Percentiles rank a stretch among this genome's conserved stretches.
Evolutionary conservation across 30 jellyfish, hydroid and myxozoan species (phyloP).

Genomic region (Turritopsis rubra): DNA sequence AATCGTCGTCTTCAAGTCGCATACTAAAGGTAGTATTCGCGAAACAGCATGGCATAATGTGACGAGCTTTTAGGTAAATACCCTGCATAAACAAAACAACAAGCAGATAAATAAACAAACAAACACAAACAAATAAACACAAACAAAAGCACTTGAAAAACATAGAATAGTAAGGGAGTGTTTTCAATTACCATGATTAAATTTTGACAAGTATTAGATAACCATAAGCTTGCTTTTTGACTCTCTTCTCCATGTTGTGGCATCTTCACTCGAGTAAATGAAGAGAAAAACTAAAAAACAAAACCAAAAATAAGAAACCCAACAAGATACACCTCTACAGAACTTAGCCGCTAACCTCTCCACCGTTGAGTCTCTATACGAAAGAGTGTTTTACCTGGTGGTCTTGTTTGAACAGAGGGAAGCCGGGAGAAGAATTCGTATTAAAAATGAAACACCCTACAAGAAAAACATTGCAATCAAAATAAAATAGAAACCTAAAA

Average conservation of each 20-base stretch:
- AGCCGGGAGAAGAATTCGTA: slow-evolving; percentile 68
- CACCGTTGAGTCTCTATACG: not conserved
- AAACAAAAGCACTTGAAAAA: not conserved
- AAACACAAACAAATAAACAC: not conserved
- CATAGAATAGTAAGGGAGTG: not conserved
- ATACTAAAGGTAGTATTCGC: slow-evolving; percentile 40
- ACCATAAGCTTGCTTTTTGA: slow-evolving; percentile 21
- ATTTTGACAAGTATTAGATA: slow-evolving; percentile 61
- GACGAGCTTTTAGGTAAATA: slow-evolving; percentile 56
- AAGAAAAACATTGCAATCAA: too few species aligned
- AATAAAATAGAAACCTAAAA: too few species aligned
- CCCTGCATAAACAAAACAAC: slow-evolving; percentile 35
- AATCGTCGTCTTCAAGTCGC: slow-evolving; percentile 84
- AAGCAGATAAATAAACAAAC: not conserved
- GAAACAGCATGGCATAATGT: slow-evolving; percentile 58
- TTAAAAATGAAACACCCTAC: slow-evolving; percentile 56
- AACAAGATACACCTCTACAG: not conserved
- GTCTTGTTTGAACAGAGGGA: slow-evolving; percentile 15
- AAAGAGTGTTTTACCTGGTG: slow-evolving; percentile 22
- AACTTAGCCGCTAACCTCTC: not conserved
- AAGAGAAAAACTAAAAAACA: slow-evolving; percentile 53
- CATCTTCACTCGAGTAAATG: slow-evolving; percentile 58
- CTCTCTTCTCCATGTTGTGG: slow-evolving; percentile 61
- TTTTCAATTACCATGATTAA: slow-evolving; percentile 55
- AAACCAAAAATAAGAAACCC: not conserved